Evolutionary conservation across 2,113 vertebrate species (phyloP).

Genomic region (Aspidoscelis tigris): DNA sequence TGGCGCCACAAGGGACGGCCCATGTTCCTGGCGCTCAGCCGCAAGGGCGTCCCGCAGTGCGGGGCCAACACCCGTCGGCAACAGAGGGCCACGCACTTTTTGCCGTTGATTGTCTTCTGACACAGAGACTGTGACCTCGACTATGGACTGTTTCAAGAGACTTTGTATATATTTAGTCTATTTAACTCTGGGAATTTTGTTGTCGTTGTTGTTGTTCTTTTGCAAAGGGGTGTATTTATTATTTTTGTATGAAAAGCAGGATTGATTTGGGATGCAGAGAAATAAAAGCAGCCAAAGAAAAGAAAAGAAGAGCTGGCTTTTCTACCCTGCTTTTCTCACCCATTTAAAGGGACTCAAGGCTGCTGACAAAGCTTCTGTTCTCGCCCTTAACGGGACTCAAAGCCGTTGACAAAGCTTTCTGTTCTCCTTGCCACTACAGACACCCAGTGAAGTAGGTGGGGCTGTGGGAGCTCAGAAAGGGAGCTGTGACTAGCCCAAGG

Average conservation of each 20-base stretch:
- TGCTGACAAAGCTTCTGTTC: no score
- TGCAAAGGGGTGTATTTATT: not conserved
- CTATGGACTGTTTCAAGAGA: not conserved
- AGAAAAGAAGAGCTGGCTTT: no score
- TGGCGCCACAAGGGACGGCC: constrained; percentile 86
- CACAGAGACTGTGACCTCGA: not conserved
- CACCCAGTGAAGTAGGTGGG: no score
- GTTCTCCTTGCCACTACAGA: no score
- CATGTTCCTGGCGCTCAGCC: constrained; percentile 91
- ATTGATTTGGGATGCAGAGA: not conserved
- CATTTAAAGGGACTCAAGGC: no score
- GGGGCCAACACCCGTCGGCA: constrained; percentile 83
- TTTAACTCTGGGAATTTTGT: not conserved
- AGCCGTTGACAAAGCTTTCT: no score
- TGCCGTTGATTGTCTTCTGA: constrained; percentile 88
- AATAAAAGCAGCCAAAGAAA: not conserved
- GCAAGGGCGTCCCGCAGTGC: constrained; percentile 79
- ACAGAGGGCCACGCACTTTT: constrained; percentile 91
- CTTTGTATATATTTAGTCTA: not conserved
- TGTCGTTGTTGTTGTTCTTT: no score
- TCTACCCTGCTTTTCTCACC: no score
- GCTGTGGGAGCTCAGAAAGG: no score
- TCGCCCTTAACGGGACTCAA: no score
- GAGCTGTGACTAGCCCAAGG: no score
- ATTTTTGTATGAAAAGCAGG: constrained; percentile 12